Conservation (phyloP, 2,888 invertebrate species). For the Eledone cirrhosa region DNA sequence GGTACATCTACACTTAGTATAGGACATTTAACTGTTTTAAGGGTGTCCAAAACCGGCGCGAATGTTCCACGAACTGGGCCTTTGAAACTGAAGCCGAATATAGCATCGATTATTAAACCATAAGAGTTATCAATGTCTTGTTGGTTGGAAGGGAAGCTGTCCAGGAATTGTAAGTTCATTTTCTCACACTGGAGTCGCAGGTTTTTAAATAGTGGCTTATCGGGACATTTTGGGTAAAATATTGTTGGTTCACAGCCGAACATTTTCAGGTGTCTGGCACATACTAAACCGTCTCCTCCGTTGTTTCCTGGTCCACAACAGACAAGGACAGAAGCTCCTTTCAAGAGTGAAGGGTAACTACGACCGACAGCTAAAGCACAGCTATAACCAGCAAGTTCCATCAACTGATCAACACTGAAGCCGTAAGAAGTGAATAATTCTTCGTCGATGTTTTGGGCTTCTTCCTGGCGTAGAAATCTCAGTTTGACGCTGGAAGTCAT, state of each 20-base stretch:
- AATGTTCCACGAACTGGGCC: conserved; percentile 82
- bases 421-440: conserved; percentile 92
- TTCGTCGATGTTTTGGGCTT: conserved; percentile 87
- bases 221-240: conserved; percentile 87
- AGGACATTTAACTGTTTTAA: conserved; percentile 63
- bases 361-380: conserved; percentile 87
- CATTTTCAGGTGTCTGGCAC: conserved; percentile 89
- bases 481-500: neutral
- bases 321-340: conserved; percentile 68
- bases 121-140: conserved; percentile 69
- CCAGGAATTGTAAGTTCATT: conserved; percentile 80
- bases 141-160: conserved; percentile 65
- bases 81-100: conserved; percentile 93
- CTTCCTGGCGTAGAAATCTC: conserved; percentile 73
- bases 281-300: conserved; percentile 97
- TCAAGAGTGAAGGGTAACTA: conserved; percentile 61
- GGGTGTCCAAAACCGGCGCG: conserved; percentile 62
- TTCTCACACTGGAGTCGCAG: conserved; percentile 81
- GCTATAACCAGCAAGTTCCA: conserved; percentile 97
- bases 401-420: conserved; percentile 95
- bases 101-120: conserved; percentile 87
- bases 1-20: conserved; percentile 90
- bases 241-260: conserved; percentile 84
- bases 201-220: conserved; percentile 82
- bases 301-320: conserved; percentile 93